These are phyloP conservation scores for Horisme vitalbata DNA, from an alignment of 2,888 invertebrate species.

Conservation along the genomic window DNA sequence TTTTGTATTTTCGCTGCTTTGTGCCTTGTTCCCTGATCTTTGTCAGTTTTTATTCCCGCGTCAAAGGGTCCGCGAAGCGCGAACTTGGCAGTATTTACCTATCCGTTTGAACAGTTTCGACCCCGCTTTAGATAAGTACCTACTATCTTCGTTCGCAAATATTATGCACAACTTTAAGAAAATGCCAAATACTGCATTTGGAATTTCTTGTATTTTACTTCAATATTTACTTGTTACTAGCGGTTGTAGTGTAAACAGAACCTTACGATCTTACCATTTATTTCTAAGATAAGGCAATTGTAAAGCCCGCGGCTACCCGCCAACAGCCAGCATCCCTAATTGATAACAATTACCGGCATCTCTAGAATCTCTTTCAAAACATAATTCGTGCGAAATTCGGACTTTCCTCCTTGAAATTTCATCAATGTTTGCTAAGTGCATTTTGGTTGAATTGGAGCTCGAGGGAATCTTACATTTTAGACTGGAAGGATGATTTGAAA, in stretches of 20 bases:
- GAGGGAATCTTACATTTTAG: background rate
- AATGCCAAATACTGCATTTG: too few relatives aligned
- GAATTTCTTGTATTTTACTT: too few relatives aligned
- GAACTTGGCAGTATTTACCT: too few relatives aligned
- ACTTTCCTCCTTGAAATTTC: conserved; percentile 31
- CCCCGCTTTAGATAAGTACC: too few relatives aligned
- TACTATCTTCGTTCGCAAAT: too few relatives aligned
- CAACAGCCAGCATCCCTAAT: conserved; percentile 58
- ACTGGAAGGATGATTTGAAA: background rate
- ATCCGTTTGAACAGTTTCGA: too few relatives aligned
- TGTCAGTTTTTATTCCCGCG: too few relatives aligned
- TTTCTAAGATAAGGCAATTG: conserved; percentile 16
- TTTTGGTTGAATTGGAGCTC: conserved; percentile 2
- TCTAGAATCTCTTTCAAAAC: conserved; percentile 59
- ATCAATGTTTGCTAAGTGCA: conserved; percentile 12
- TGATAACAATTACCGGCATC: conserved; percentile 72
- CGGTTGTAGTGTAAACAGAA: background rate
- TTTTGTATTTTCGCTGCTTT: too few relatives aligned
- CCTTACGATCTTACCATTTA: background rate
- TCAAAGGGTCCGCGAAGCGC: too few relatives aligned
- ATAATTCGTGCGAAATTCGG: conserved; percentile 47
- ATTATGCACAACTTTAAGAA: too few relatives aligned
- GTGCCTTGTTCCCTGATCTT: too few relatives aligned
- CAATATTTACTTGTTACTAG: too few relatives aligned
- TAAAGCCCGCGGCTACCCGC: conserved; percentile 47